Evolutionary conservation across 2,113 vertebrate species (phyloP).

Genomic region (Microcebus griseorufus): DNA sequence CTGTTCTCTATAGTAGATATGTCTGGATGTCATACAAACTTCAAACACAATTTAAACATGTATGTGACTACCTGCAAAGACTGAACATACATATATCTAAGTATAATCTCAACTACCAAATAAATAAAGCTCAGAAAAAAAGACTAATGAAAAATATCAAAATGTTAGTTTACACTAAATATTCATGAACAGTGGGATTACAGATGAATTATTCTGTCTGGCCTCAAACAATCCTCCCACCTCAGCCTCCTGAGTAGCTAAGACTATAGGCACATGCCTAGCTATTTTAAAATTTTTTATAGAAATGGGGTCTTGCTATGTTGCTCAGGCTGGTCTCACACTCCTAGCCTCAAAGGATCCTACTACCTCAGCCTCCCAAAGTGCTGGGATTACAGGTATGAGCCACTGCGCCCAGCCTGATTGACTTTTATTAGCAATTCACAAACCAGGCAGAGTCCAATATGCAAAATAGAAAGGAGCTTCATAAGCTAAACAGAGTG

Average conservation of each 20-base stretch:
- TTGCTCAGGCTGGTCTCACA: too few species aligned
- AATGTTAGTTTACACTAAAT: slow-evolving; percentile 32
- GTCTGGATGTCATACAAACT: slow-evolving; percentile 11
- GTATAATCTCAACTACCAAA: slow-evolving; percentile 23
- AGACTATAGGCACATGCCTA: too few species aligned
- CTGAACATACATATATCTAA: slow-evolving; percentile 16
- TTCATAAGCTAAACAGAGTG: background rate
- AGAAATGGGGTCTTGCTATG: too few species aligned
- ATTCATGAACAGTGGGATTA: background rate
- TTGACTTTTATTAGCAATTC: background rate
- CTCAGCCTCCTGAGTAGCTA: too few species aligned
- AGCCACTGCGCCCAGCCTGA: background rate
- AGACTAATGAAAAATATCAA: slow-evolving; percentile 28
- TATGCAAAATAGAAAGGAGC: background rate
- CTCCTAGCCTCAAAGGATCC: too few species aligned
- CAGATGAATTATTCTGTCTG: background rate
- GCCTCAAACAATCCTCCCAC: too few species aligned
- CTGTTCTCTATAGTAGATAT: background rate
- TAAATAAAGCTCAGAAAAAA: background rate
- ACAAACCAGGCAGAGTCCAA: background rate
- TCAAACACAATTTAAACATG: slow-evolving; percentile 23
- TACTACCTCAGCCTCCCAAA: too few species aligned
- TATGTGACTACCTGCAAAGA: background rate
- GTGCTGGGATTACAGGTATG: too few species aligned
- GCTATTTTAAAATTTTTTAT: too few species aligned